Conservation (phyloP, 2,113 vertebrate species). For the Daphoenositta chrysoptera region DNA sequence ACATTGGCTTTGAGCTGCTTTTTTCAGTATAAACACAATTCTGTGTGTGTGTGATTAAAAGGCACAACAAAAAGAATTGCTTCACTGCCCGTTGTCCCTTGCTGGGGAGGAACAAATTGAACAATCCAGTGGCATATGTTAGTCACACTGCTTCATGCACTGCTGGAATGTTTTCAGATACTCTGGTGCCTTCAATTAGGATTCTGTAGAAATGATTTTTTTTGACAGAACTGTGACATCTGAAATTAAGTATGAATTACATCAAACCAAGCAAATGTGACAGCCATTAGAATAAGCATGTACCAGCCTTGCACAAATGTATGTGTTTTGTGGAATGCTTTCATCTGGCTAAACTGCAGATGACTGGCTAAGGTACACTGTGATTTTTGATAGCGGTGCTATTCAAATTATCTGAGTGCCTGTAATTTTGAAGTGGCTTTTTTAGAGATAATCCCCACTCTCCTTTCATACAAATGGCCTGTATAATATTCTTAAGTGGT, state of each 20-base stretch:
- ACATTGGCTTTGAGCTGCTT: neutral
- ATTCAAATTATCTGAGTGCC: neutral
- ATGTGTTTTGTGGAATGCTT: neutral
- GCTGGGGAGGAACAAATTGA: slow-evolving; percentile 11
- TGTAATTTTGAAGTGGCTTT: neutral
- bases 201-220: neutral
- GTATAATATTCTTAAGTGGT: neutral
- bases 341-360: neutral
- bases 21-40: neutral
- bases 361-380: neutral
- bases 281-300: neutral
- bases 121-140: slow-evolving; percentile 11
- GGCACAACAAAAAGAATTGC: neutral
- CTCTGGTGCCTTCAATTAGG: neutral
- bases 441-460: neutral
- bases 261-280: neutral
- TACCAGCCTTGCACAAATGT: neutral
- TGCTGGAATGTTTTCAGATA: neutral
- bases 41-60: neutral
- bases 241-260: neutral
- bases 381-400: neutral
- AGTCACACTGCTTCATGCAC: neutral
- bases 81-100: neutral
- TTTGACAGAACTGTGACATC: neutral
- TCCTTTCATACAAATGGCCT: neutral